Base-by-base conservation (phyloP, 53 echinoderm and acorn worm species). In the Hippasteria phrygiana region DNA sequence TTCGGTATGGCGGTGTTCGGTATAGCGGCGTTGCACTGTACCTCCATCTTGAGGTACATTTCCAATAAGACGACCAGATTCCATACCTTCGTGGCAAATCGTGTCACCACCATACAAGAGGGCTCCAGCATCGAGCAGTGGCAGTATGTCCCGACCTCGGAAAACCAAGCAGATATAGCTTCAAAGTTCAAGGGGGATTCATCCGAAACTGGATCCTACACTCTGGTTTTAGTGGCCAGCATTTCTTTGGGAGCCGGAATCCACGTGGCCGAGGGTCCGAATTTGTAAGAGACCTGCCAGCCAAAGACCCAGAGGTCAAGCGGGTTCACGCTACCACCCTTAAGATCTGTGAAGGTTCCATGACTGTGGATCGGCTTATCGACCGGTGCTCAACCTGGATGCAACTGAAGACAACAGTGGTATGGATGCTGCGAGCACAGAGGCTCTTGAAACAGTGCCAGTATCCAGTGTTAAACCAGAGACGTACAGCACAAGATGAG, bases 351-450 rank as follows among this genome's bases (percentile, higher is more conserved):
- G 72, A 72, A 72, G 72, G 41, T 12, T 40, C 41, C 39, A n/a
- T 72, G 13, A 72, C 72, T 20, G 22, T 72, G 72, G 72, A 72
- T 41, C 72, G 41, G 72, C 40, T 72, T 40, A 72, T 72, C n/a
- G 14, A 41, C 72, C 72, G 42, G 20, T 72, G 24, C 14, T 72
- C 72, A 9, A 41, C 72, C 35, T 91, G 91, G 87, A 77, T 4
- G 33, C 47, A 39, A 66, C 70, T 96, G 77, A 84, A 94, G 90
- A 47, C 93, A 88, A 83, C 93, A 94, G 55, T 94, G 83, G 63
- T 94, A 87, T 24, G 96, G 94, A 78, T 94, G 93, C 37, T 94
- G 94, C 41, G 94, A 92, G 38, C 88, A 42, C 59, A 88, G 53
- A 18, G 37, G 48, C 54, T 66, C 50, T 43, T 47, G 35, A 88